Base-by-base conservation (phyloP, 2,888 invertebrate genomes). In the Leptothorax acervorum region DNA sequence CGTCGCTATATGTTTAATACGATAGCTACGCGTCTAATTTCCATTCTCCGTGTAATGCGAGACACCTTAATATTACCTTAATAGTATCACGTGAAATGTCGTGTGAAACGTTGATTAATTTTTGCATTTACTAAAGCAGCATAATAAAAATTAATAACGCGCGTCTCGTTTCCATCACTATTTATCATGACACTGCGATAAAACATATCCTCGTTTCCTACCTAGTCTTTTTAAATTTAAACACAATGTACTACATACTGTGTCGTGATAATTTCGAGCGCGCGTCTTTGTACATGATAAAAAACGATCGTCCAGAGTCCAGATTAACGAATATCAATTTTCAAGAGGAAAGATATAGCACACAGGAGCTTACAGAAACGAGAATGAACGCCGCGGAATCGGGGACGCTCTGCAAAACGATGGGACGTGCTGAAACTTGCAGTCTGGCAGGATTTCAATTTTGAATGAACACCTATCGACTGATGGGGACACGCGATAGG, bases 381-480 rank as follows among this genome's bases (percentile, higher is more conserved):
- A n/a, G 18, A n/a, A 66, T 83, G 66, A 51, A 51, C 82, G 60
- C 42, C 18, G 6, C n/a, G 28, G 48, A 75, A 86, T 84, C 66
- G 65, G 62, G 86, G 79, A 35, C 66, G 39, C 31, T 60, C 57
- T 23, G 23, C 45, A 78, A 82, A 81, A 78, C 68, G 55, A 31
- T 53, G 48, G 45, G 62, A 70, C 62, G 75, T 83, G 57, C 68
- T 57, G 68, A 65, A 83, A 57, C 83, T 70, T 53, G 60, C 57
- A 48, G 60, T 9, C 84, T 81, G 85, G 78, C 85, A 79, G 74
- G 62, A 86, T 88, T 86, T 88, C 83, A 86, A 86, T 85, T 76
- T 74, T 39, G 51, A 62, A 75, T 65, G 68, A 85, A 88, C 86
- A 60, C 82, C 84, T 83, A 88, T 88, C 79, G 88, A 84, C 82